These are phyloP conservation scores for Corythornis cristatus DNA, from an alignment of 2,113 vertebrate species.

Conservation along the genomic window DNA sequence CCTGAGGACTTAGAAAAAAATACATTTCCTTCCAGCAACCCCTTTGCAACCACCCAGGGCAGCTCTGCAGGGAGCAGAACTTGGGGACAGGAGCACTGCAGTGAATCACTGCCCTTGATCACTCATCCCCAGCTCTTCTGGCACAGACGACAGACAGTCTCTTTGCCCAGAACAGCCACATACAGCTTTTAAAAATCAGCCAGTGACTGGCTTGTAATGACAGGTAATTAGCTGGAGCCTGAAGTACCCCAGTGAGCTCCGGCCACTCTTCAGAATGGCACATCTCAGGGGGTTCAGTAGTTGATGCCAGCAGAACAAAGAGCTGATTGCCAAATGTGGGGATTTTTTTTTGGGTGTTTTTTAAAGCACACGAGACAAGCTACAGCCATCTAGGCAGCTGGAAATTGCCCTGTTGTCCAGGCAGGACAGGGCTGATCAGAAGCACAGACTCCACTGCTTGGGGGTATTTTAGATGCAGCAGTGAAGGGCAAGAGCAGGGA, in stretches of 20 bases:
- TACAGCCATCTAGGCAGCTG: neutral
- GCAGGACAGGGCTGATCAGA: fast-evolving
- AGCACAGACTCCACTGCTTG: fast-evolving
- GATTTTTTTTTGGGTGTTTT: neutral
- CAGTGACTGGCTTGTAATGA: neutral
- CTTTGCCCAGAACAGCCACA: neutral
- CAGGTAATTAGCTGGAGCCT: neutral
- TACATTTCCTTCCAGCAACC: neutral
- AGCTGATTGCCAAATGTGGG: neutral
- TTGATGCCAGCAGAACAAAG: neutral
- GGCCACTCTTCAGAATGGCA: neutral
- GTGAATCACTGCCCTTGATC: neutral
- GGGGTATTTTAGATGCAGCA: neutral
- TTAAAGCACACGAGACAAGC: neutral
- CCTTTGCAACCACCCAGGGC: neutral
- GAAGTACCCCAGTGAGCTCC: neutral
- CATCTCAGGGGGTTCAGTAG: neutral
- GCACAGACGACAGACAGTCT: fast-evolving
- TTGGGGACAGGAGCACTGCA: neutral
- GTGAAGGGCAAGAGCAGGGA: neutral
- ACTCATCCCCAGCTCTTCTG: neutral
- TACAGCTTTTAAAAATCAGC: neutral
- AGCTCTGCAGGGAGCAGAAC: neutral
- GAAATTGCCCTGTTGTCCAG: neutral
- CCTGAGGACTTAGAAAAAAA: neutral